These are phyloP conservation scores for Tipula confusa DNA, from an alignment of 2,888 invertebrate species.

Conservation along the genomic window DNA sequence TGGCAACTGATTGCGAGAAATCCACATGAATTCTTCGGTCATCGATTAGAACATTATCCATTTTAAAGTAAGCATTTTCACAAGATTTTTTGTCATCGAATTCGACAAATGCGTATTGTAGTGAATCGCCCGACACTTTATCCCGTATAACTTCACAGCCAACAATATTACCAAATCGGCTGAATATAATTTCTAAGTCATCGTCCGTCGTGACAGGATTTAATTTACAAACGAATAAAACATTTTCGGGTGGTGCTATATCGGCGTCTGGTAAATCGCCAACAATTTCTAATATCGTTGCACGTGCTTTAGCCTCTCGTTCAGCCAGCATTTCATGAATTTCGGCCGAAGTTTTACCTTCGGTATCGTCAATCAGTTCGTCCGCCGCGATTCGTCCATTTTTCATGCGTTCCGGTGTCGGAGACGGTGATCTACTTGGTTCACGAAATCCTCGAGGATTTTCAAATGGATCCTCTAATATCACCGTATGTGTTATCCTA, in stretches of 20 bases:
- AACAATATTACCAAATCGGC: conserved; percentile 88
- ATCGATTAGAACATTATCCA: conserved; percentile 99
- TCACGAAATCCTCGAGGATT: conserved; percentile 74
- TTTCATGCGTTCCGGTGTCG: conserved; percentile 72
- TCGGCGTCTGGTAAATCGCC: conserved; percentile 97
- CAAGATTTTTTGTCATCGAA: conserved; percentile 89
- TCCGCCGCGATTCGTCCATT: conserved; percentile 89
- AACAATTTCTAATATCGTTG: conserved; percentile 96
- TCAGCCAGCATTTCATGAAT: conserved; percentile 82
- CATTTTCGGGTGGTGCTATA: conserved; percentile 97
- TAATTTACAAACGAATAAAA: conserved; percentile 96
- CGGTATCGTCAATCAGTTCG: conserved; percentile 86
- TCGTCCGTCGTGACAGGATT: conserved; percentile 98
- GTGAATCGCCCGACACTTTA: conserved; percentile 83
- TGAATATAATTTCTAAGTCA: conserved; percentile 95
- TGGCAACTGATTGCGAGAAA: conserved; percentile 98
- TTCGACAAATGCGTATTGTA: conserved; percentile 99
- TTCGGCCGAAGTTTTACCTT: conserved; percentile 79
- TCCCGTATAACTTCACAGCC: conserved; percentile 96
- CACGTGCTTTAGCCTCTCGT: conserved; percentile 92
- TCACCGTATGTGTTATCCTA: conserved; percentile 91
- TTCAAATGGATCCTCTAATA: conserved; percentile 93
- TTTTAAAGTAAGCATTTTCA: conserved; percentile 98
- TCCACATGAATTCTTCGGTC: conserved; percentile 98
- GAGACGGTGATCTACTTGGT: conserved; percentile 86